phyloP scores from a whole-genome alignment of 2,888 invertebrate genomes.

The Drosophila affinis region DNA sequence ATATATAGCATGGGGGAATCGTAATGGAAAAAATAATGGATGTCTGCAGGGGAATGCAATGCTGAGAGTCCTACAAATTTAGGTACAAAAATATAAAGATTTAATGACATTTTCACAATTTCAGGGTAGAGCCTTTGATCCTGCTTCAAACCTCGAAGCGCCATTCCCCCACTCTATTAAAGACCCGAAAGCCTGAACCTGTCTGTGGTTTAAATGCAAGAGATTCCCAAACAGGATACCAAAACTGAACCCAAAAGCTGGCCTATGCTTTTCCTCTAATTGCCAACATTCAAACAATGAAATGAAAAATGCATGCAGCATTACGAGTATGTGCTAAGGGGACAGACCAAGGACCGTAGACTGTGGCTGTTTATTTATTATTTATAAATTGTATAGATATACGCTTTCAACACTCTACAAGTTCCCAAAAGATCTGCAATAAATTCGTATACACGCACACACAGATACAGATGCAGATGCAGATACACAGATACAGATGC shows the following conservation, averaged over 20 bases:
- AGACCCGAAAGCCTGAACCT: no score
- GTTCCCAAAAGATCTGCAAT: background rate
- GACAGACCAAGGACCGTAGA: no score
- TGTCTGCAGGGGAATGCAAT: background rate
- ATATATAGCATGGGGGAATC: no score
- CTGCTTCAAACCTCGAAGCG: no score
- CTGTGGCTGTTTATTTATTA: background rate
- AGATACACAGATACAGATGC: no score
- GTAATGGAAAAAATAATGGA: background rate
- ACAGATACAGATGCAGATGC: background rate
- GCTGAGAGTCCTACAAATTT: background rate
- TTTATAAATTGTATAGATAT: constrained; percentile 18
- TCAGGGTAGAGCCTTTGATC: no score
- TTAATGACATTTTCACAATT: no score
- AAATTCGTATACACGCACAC: background rate
- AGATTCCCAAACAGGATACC: no score
- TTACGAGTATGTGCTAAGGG: background rate
- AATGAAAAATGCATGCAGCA: background rate
- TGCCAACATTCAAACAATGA: background rate
- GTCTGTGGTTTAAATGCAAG: no score
- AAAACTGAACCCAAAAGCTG: background rate
- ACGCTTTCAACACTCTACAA: background rate
- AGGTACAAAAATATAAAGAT: background rate
- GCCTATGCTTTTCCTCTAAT: background rate
- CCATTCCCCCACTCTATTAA: no score